These are phyloP conservation scores for Heterotis niloticus DNA, from an alignment of 2,113 vertebrate genomes.

Conservation along the genomic window DNA sequence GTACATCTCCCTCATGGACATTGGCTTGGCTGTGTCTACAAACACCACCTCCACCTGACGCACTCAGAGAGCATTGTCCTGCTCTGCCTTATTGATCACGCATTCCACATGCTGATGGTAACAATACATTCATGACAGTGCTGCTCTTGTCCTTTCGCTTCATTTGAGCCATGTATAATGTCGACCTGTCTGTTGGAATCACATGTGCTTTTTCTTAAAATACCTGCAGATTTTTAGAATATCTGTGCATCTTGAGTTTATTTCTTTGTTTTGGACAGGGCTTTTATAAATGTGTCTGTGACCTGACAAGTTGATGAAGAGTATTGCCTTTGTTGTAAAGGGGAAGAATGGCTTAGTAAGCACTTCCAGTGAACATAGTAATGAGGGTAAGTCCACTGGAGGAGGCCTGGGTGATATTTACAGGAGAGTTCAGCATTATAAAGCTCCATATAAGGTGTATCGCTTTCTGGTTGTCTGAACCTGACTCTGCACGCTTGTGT, in stretches of 20 bases:
- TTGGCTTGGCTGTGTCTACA: too few relatives aligned
- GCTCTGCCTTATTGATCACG: too few relatives aligned
- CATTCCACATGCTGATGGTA: background rate
- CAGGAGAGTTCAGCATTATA: constrained; percentile 10
- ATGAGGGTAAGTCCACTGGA: constrained; percentile 1
- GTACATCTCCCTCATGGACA: too few relatives aligned
- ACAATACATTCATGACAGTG: background rate
- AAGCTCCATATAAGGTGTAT: constrained; percentile 12
- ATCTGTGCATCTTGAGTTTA: background rate
- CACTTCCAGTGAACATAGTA: background rate
- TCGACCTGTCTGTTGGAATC: background rate
- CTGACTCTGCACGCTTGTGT: background rate
- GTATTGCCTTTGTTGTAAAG: constrained; percentile 1
- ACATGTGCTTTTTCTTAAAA: background rate
- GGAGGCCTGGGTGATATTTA: constrained; percentile 21
- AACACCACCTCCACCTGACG: too few relatives aligned
- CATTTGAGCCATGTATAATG: too few relatives aligned
- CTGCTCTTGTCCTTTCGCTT: background rate
- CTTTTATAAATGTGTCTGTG: background rate
- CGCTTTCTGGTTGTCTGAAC: constrained; percentile 13
- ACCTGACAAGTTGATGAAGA: background rate
- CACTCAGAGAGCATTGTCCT: too few relatives aligned
- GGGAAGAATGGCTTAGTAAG: background rate
- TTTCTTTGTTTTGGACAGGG: background rate
- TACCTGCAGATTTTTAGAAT: background rate